These are phyloP conservation scores for Tortrix viridana DNA, from an alignment of 2,888 invertebrate genomes.

Conservation along the genomic window DNA sequence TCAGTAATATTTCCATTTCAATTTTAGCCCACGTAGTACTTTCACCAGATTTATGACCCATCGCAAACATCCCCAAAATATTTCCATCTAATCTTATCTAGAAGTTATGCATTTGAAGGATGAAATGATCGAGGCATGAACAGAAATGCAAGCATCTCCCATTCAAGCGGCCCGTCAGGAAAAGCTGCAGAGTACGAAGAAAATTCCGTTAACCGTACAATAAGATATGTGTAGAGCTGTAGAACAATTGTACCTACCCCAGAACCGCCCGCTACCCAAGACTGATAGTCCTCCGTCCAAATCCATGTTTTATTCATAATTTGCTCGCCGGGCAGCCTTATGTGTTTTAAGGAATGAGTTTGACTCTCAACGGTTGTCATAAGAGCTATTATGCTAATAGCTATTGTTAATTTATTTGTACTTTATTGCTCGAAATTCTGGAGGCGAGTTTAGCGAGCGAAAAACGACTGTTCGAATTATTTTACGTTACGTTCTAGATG, in stretches of 20 bases:
- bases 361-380: slow-evolving; percentile 35
- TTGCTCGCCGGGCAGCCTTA: slow-evolving; percentile 36
- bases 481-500: slow-evolving; percentile 8
- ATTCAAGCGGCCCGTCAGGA: slow-evolving; percentile 33
- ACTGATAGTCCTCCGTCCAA: slow-evolving; percentile 52
- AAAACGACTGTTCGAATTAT: slow-evolving; percentile 16
- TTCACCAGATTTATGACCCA: background rate
- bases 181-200: slow-evolving; percentile 28
- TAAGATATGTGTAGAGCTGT: slow-evolving; percentile 49
- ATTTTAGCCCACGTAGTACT: background rate
- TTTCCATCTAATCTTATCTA: background rate
- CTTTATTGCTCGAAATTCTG: slow-evolving; percentile 21
- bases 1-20: background rate
- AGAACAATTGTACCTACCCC: slow-evolving; percentile 31
- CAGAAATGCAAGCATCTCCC: slow-evolving; percentile 25
- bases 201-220: slow-evolving; percentile 48
- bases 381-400: slow-evolving; percentile 35
- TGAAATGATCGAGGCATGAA: slow-evolving; percentile 20
- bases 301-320: slow-evolving; percentile 60
- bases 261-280: slow-evolving; percentile 44
- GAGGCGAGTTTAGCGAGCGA: background rate
- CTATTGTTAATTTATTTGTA: slow-evolving; percentile 34
- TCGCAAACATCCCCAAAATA: background rate
- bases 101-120: slow-evolving; percentile 4
- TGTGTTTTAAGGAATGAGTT: slow-evolving; percentile 45